Conservation (phyloP, 2,113 vertebrate genomes). For the Falco punctatus region DNA sequence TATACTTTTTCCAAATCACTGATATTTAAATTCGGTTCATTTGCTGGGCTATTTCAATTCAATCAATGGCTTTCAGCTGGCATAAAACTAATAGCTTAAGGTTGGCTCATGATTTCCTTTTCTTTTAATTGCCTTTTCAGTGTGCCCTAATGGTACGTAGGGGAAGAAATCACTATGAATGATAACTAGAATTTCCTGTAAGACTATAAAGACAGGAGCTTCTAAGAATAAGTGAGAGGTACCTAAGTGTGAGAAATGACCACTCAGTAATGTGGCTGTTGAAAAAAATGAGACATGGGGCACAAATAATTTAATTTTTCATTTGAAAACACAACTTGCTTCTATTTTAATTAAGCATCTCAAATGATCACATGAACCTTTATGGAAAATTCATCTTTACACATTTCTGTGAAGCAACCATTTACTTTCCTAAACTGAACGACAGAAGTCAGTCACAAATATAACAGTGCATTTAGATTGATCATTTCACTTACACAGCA, state of each 20-base stretch:
- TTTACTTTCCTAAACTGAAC: not conserved
- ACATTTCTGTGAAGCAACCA: not conserved
- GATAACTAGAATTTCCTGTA: not conserved
- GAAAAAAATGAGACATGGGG: not conserved
- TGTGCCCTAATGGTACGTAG: not conserved
- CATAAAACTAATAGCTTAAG: not conserved
- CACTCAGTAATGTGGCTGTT: not conserved
- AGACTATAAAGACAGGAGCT: not conserved
- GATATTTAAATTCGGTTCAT: not conserved
- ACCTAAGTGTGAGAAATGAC: not conserved
- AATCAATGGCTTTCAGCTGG: not conserved
- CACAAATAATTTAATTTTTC: not conserved
- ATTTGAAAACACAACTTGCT: accelerated
- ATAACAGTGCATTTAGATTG: not conserved
- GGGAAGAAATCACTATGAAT: not conserved
- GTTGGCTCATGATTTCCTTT: not conserved
- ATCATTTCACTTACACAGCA: not conserved
- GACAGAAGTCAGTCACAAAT: not conserved
- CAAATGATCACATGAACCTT: not conserved
- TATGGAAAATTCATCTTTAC: not conserved
- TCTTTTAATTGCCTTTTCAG: not conserved
- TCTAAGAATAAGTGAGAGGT: not conserved
- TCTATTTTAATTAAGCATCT: not conserved
- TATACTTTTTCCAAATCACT: not conserved
- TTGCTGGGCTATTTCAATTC: not conserved